Evolutionary conservation across 1,140 invertebrate genomes (phyloP).

Genomic region (Ectropis grisescens): DNA sequence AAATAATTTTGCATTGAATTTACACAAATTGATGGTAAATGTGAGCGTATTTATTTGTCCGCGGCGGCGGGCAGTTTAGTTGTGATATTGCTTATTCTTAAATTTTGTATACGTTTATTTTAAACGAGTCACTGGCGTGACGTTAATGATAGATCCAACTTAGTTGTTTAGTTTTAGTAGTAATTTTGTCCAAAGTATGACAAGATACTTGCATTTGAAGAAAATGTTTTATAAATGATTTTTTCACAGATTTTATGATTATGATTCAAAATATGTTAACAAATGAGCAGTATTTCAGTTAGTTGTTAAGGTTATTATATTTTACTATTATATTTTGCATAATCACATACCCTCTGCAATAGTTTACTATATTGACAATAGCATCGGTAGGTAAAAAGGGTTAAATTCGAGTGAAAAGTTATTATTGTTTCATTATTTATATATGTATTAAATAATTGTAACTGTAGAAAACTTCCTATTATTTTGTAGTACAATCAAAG

Average conservation of each 20-base stretch:
- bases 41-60: conserved; percentile 51
- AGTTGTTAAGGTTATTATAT: conserved; percentile 38
- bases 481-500: conserved; percentile 69
- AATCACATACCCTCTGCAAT: conserved; percentile 9
- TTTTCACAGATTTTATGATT: conserved; percentile 32
- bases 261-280: conserved; percentile 38
- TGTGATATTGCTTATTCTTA: conserved; percentile 64
- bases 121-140: conserved; percentile 45
- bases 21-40: too few relatives aligned
- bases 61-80: conserved; percentile 44
- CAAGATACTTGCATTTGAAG: conserved; percentile 5
- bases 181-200: conserved; percentile 36
- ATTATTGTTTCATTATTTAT: conserved; percentile 63
- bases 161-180: conserved; percentile 28
- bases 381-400: too few relatives aligned
- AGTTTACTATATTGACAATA: too few relatives aligned
- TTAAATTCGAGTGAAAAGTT: too few relatives aligned
- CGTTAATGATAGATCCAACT: conserved; percentile 55
- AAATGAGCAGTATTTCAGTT: conserved; percentile 63
- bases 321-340: conserved; percentile 22
- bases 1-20: too few relatives aligned
- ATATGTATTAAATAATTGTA: conserved; percentile 61
- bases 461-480: conserved; percentile 67
- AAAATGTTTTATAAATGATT: too few relatives aligned
- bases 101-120: conserved; percentile 67